A percentile compares a stretch with the other conserved stretches of the same genome.
Evolutionary conservation across 2,888 invertebrate species (phyloP).

Genomic region (Philereme vetulata): DNA sequence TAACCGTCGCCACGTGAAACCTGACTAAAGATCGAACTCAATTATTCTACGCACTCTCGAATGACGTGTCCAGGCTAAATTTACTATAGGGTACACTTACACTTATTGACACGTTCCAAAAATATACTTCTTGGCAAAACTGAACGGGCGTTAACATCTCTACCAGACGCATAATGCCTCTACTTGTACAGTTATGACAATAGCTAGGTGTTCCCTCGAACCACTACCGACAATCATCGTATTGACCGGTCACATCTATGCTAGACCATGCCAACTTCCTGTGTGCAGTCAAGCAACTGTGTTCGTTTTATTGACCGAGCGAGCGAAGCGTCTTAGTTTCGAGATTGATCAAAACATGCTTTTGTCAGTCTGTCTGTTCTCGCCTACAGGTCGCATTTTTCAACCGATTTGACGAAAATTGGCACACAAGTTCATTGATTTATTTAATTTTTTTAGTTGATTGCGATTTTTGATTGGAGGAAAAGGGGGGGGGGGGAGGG

Average conservation of each 20-base stretch:
- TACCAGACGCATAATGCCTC: slow-evolving; percentile 78
- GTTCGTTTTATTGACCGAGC: background rate
- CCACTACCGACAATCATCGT: slow-evolving; percentile 13
- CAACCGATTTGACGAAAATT: no score
- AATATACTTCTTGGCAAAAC: slow-evolving; percentile 82
- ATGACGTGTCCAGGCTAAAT: slow-evolving; percentile 79
- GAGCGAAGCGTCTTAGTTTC: no score
- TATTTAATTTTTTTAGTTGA: no score
- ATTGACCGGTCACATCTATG: slow-evolving; percentile 20
- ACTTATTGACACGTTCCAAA: slow-evolving; percentile 83
- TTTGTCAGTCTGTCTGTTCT: no score
- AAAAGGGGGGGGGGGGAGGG: no score
- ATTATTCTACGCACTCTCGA: slow-evolving; percentile 65
- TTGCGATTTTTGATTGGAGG: no score
- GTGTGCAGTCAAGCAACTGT: slow-evolving; percentile 30
- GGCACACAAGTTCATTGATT: no score
- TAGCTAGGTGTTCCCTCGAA: slow-evolving; percentile 32
- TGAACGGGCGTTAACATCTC: slow-evolving; percentile 82
- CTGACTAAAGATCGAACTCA: slow-evolving; percentile 60
- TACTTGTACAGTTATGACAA: slow-evolving; percentile 54
- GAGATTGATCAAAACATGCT: no score
- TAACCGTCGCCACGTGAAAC: slow-evolving; percentile 45
- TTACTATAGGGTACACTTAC: slow-evolving; percentile 73
- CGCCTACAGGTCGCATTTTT: no score
- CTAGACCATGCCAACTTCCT: slow-evolving; percentile 20